Base-by-base conservation (phyloP, 2,113 vertebrate genomes). In the Colius striatus region DNA sequence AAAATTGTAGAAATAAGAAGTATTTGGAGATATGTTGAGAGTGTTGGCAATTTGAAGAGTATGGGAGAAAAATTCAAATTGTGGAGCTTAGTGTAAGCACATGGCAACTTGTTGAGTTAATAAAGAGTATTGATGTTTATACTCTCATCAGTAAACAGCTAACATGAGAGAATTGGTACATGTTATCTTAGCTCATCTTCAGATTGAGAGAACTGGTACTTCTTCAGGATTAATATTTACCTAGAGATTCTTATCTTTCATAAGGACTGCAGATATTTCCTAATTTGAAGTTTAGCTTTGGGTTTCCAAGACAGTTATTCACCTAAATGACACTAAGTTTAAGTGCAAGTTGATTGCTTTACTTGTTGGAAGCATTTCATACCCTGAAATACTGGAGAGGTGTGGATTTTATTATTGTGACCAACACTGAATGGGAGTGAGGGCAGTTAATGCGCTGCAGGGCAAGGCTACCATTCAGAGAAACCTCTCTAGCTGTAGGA, bases 361-460 rank as follows among this genome's bases (percentile, higher is more conserved):
- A 32, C 25, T 80, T 34, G 6, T 73, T 87, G 63, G 50, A 51
- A 80, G 34, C 32, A 55, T 61, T 92, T 90, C 11, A 22, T 65
- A 43, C 22, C 32, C 54, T 70, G 58, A 70, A 57, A 29, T 61
- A 11, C 1, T 55, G 73, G 30, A 72, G 30, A 17, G 12, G 4
- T 58, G 17, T 89, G 54, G 6, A 51, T 89, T 89, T 10, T 55
- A 0, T 10, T 51, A 1, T 21, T 74, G 32, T 4, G 4, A 11
- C 67, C 9, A 26, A 9, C 30, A 16, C 21, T 62, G 34, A 47
- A 6, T 21, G 75, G 72, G 16, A 32, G 3, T 0, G 0, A 6
- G 12, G 47, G 15, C 41, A 54, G 27, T 23, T 63, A 16, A 50
- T 68, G 20, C 23, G 5, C 21, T 87, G 53, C 29, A 30, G 32